These are phyloP conservation scores for Pampus argenteus DNA, from an alignment of 2,797 vertebrate species.

Conservation along the genomic window DNA sequence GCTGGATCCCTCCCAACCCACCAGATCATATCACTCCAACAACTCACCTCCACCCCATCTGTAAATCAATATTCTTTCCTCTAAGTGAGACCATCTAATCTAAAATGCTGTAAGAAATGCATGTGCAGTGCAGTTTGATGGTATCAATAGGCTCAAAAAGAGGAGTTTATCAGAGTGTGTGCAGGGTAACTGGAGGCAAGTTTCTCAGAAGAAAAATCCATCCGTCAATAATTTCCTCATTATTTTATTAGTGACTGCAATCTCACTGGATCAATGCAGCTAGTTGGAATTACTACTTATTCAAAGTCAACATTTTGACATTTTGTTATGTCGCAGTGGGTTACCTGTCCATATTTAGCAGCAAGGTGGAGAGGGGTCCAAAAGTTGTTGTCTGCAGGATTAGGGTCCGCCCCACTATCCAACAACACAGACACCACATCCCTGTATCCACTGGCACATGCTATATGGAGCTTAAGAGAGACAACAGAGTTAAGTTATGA, in stretches of 20 bases:
- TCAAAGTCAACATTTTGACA: constrained; percentile 6
- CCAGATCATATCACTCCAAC: constrained; percentile 31
- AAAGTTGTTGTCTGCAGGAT: constrained; percentile 85
- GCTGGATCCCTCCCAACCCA: constrained; percentile 49
- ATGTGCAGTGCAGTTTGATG: constrained; percentile 20
- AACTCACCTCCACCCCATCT: constrained; percentile 33
- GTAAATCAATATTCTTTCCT: constrained; percentile 66
- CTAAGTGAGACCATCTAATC: constrained; percentile 57
- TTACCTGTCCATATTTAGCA: constrained; percentile 96
- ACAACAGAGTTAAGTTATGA: constrained; percentile 1
- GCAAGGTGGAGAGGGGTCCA: constrained; percentile 96
- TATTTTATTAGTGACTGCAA: constrained; percentile 39
- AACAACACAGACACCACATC: constrained; percentile 90
- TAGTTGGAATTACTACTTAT: constrained; percentile 29
- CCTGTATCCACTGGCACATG: constrained; percentile 91
- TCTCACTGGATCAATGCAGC: constrained; percentile 32
- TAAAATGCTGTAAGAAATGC: constrained; percentile 58
- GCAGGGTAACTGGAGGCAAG: constrained; percentile 38
- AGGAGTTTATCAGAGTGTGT: constrained; percentile 61
- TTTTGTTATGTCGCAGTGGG: constrained; percentile 4
- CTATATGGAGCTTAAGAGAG: constrained; percentile 90
- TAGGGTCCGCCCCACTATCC: constrained; percentile 88
- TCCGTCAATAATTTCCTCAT: constrained; percentile 52
- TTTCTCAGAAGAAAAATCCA: constrained; percentile 20
- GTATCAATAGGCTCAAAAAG: constrained; percentile 61